A percentile compares a stretch with the other conserved stretches of the same genome.
Evolutionary conservation across 2,888 invertebrate species (phyloP).

Genomic region (Himalopsyche kuldschensis): DNA sequence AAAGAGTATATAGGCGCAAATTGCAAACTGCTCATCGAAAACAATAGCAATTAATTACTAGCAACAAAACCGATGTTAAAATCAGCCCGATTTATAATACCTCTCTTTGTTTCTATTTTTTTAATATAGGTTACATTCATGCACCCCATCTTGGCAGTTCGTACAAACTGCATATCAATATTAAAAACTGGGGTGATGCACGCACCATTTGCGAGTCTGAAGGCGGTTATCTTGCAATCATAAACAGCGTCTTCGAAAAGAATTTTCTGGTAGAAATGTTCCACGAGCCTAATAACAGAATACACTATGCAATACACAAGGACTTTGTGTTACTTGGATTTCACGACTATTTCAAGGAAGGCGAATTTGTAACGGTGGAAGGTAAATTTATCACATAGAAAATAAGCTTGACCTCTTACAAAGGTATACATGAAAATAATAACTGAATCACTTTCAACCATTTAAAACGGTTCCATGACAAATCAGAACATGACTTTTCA

Average conservation of each 20-base stretch:
- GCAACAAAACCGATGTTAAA: no score
- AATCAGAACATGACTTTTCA: no score
- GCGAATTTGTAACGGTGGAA: not conserved
- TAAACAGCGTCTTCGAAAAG: constrained; percentile 47
- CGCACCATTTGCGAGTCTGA: constrained; percentile 47
- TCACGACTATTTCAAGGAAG: constrained; percentile 16
- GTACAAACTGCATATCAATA: constrained; percentile 49
- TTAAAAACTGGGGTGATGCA: constrained; percentile 49
- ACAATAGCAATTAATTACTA: no score
- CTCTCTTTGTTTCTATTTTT: no score
- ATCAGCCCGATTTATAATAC: no score
- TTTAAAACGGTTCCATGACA: no score
- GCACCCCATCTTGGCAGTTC: constrained; percentile 40
- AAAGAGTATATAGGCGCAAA: no score
- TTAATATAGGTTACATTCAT: not conserved
- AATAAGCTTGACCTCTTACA: no score
- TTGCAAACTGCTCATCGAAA: no score
- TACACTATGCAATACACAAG: not conserved
- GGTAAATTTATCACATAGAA: not conserved
- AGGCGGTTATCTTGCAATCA: constrained; percentile 48
- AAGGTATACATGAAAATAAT: no score
- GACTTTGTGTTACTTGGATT: constrained; percentile 7
- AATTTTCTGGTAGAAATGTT: constrained; percentile 44
- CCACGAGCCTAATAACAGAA: constrained; percentile 8
- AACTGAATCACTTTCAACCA: no score